phyloP scores from a whole-genome alignment of 2,113 vertebrate genomes.

The Callaeas wilsoni region DNA sequence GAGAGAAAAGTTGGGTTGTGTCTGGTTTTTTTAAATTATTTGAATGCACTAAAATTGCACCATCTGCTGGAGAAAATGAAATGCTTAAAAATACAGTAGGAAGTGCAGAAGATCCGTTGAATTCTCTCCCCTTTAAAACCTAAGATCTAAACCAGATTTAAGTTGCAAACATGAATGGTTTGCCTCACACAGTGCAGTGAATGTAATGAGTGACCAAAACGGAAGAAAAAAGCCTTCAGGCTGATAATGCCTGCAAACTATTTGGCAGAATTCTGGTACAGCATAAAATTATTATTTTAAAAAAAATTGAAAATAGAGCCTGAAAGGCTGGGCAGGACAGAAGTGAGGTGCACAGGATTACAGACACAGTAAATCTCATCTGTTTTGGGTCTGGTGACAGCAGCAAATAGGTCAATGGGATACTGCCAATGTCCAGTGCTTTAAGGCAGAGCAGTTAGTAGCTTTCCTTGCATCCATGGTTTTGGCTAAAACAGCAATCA shows the following conservation, averaged over 20 bases:
- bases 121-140: background rate
- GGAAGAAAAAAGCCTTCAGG: background rate
- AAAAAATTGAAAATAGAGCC: background rate
- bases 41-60: background rate
- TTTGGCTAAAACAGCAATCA: background rate
- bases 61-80: constrained; percentile 10
- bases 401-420: background rate
- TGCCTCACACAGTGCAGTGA: background rate
- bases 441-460: background rate
- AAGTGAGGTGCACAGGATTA: background rate
- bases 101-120: background rate
- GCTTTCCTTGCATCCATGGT: background rate
- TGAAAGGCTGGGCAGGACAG: background rate
- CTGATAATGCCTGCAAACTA: background rate
- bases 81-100: background rate
- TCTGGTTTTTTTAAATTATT: background rate
- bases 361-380: background rate
- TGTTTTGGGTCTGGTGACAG: background rate
- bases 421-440: background rate
- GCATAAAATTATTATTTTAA: background rate
- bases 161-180: background rate
- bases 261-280: background rate
- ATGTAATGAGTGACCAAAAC: background rate
- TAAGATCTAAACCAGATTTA: background rate
- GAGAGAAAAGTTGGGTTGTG: background rate